Percentiles rank a stretch among this genome's conserved stretches.
These are phyloP conservation scores for Luperina testacea DNA, from an alignment of 2,888 invertebrate genomes.

Conservation along the genomic window DNA sequence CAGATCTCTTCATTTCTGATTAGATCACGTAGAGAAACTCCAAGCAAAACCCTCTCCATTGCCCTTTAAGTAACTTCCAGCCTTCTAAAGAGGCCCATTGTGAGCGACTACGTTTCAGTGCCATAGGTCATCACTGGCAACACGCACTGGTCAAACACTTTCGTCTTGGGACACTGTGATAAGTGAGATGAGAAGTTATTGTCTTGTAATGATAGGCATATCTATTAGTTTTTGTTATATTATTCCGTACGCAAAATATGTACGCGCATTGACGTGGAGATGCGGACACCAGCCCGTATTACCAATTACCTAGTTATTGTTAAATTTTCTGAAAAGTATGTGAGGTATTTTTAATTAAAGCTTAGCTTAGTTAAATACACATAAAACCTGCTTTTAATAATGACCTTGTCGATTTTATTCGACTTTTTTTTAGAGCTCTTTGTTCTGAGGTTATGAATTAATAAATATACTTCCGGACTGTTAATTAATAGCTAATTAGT, in stretches of 20 bases:
- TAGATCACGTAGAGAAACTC: neutral
- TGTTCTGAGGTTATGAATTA: slow-evolving; percentile 2
- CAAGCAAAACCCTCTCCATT: neutral
- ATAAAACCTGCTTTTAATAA: neutral
- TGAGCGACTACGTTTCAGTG: neutral
- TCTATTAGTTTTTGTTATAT: neutral
- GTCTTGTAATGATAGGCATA: neutral
- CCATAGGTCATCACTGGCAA: neutral
- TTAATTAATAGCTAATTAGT: slow-evolving; percentile 24
- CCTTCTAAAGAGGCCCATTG: neutral
- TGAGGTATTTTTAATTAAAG: neutral
- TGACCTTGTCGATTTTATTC: slow-evolving; percentile 15
- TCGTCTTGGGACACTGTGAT: neutral
- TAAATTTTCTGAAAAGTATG: neutral
- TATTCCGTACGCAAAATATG: too few relatives aligned
- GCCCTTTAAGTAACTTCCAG: neutral
- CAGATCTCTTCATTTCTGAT: neutral
- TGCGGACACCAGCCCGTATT: too few relatives aligned
- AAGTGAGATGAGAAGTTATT: neutral
- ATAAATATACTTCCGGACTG: slow-evolving; percentile 27
- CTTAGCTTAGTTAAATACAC: neutral
- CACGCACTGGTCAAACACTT: neutral
- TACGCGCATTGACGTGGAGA: too few relatives aligned
- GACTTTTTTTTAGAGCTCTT: slow-evolving; percentile 4
- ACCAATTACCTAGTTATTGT: too few relatives aligned